phyloP scores from a whole-genome alignment of 2,113 vertebrate genomes.

The Charina bottae region DNA sequence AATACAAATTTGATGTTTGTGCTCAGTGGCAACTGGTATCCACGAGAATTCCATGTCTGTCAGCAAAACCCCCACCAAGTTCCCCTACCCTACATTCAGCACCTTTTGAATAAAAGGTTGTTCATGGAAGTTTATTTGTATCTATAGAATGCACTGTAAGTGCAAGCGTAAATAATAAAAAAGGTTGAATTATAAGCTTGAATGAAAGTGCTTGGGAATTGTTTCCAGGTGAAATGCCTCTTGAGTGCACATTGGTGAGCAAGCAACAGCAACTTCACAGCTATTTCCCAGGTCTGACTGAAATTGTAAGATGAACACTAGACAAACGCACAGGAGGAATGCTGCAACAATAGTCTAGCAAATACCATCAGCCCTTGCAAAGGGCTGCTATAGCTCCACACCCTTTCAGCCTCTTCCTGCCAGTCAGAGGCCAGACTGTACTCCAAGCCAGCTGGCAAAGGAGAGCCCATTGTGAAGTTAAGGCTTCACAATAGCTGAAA shows the following conservation, averaged over 20 bases:
- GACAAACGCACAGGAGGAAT: background rate
- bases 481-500: background rate
- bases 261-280: background rate
- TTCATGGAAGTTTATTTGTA: too few relatives aligned
- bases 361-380: background rate
- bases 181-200: background rate
- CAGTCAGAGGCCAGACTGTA: background rate
- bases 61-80: background rate
- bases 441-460: background rate
- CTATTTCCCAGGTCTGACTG: background rate
- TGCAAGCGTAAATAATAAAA: background rate
- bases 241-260: background rate
- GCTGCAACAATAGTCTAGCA: background rate
- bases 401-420: background rate
- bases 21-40: background rate
- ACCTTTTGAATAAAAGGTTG: background rate
- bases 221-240: background rate
- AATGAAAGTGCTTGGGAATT: background rate
- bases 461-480: background rate
- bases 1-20: background rate
- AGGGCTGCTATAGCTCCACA: background rate
- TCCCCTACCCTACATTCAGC: background rate
- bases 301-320: background rate
- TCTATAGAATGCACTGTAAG: background rate
- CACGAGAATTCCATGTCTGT: background rate